Evolutionary conservation across 2,113 vertebrate genomes (phyloP).

Genomic region (Pogonocichla stellata): DNA sequence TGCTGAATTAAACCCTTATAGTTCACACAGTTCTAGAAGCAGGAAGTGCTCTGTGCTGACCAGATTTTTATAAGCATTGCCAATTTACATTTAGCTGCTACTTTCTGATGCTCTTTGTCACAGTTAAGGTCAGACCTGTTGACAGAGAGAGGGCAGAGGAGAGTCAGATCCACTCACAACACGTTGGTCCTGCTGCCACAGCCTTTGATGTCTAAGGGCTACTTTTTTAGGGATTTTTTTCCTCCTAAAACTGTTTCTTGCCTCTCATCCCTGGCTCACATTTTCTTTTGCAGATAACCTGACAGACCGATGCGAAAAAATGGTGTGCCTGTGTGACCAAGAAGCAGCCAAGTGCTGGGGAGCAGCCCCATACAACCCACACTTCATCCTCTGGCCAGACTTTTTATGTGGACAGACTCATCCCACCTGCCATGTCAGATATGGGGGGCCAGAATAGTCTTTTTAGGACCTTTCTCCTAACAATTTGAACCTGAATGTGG

Average conservation of each 20-base stretch:
- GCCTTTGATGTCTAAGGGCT: neutral
- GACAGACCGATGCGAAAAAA: conserved; percentile 82
- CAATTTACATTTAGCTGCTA: neutral
- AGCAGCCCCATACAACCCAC: conserved; percentile 74
- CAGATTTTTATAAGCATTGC: neutral
- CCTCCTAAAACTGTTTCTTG: neutral
- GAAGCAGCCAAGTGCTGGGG: conserved; percentile 82
- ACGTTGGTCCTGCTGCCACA: neutral
- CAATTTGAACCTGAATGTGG: neutral
- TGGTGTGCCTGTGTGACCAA: conserved; percentile 87
- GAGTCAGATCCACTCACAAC: neutral
- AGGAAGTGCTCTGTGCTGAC: neutral
- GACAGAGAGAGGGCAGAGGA: neutral
- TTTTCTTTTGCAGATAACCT: conserved; percentile 80
- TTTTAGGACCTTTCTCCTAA: neutral
- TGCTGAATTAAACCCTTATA: neutral
- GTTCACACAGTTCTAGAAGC: neutral
- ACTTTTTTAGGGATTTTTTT: neutral
- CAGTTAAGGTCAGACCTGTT: neutral
- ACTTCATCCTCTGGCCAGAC: conserved; percentile 80
- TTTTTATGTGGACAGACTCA: conserved; percentile 78
- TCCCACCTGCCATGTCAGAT: conserved; percentile 75
- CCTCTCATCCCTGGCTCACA: neutral
- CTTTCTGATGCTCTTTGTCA: neutral
- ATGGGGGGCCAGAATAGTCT: neutral